These are phyloP conservation scores for Grallaria varia DNA, from an alignment of 2,113 vertebrate species.

Conservation along the genomic window DNA sequence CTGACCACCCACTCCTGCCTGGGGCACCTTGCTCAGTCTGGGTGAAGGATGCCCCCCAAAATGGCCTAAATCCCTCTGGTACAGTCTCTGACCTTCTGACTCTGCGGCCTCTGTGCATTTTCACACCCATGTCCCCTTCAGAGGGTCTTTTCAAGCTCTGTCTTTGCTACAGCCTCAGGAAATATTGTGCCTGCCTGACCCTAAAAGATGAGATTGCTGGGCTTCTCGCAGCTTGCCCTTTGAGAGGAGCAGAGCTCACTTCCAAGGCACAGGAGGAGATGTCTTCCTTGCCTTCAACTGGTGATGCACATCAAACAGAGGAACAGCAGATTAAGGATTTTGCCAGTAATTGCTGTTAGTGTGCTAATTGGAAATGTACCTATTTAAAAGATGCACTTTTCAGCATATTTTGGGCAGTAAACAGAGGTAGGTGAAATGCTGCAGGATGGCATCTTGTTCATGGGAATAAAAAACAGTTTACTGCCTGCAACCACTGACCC, in stretches of 20 bases:
- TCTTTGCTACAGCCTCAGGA: background rate
- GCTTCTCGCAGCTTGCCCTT: background rate
- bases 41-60: background rate
- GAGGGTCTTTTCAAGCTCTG: background rate
- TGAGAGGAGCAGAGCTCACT: background rate
- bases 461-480: background rate
- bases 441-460: background rate
- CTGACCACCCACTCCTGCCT: background rate
- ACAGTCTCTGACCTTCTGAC: background rate
- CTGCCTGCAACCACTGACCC: background rate
- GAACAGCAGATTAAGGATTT: background rate
- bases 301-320: background rate
- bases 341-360: background rate
- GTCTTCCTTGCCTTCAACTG: background rate
- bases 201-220: background rate
- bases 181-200: background rate
- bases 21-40: background rate
- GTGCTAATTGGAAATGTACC: background rate
- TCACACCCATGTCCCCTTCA: accelerated
- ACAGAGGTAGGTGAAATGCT: background rate
- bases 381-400: constrained; percentile 19
- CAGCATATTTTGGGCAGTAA: background rate
- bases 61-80: accelerated
- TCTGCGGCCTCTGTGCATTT: background rate
- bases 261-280: background rate